A percentile compares a stretch with the other conserved stretches of the same genome.
These are phyloP conservation scores for Takifugu flavidus DNA, from an alignment of 2,113 vertebrate species.

Conservation along the genomic window DNA sequence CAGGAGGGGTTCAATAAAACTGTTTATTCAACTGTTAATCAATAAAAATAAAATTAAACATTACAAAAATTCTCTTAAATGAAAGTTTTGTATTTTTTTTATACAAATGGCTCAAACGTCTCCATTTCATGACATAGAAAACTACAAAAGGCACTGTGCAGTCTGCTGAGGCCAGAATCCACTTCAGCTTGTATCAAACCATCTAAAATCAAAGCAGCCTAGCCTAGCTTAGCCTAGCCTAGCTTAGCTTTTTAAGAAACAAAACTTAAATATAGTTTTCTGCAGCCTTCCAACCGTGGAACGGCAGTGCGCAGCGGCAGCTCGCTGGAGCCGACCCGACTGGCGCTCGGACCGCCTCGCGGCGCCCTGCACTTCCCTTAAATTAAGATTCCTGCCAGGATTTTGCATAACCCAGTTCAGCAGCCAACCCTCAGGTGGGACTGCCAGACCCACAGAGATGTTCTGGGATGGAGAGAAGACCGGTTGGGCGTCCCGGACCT, in stretches of 20 bases:
- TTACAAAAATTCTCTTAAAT: constrained; percentile 69
- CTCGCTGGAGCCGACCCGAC: too few species aligned
- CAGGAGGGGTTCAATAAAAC: constrained; percentile 62
- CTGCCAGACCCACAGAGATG: constrained; percentile 4
- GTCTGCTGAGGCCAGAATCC: constrained; percentile 23
- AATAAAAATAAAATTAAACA: constrained; percentile 69
- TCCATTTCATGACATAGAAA: constrained; percentile 69
- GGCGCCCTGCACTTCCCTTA: background rate
- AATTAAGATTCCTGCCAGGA: too few species aligned
- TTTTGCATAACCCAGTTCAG: too few species aligned
- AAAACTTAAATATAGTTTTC: background rate
- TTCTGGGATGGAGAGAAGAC: too few species aligned
- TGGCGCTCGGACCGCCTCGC: too few species aligned
- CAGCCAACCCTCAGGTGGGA: background rate
- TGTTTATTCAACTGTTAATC: constrained; percentile 73
- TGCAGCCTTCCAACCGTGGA: constrained; percentile 14
- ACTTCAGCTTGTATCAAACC: too few species aligned
- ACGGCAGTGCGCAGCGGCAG: constrained; percentile 32
- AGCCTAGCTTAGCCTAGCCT: background rate
- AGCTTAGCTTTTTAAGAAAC: constrained; percentile 6
- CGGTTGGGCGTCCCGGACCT: constrained; percentile 1
- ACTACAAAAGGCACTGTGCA: constrained; percentile 78
- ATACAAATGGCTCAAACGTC: constrained; percentile 53
- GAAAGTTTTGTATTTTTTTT: constrained; percentile 53
- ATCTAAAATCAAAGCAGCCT: background rate